phyloP scores from a whole-genome alignment of 1,140 invertebrate genomes.

The Plutomurus gul region DNA sequence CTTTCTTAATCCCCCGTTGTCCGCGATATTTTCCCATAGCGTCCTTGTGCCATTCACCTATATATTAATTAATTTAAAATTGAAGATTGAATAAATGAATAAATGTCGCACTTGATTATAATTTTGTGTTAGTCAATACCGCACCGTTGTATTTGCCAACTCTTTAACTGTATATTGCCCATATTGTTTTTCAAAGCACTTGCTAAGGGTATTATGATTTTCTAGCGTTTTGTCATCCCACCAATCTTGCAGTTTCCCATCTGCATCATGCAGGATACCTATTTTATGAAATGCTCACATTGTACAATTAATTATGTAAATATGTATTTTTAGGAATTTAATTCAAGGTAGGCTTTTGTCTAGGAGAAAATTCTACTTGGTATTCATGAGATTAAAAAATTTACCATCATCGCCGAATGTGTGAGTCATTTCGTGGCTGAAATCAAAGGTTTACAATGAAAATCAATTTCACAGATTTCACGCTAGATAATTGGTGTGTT shows the following conservation, averaged over 20 bases:
- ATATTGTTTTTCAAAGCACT: constrained; percentile 32
- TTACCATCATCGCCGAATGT: no score
- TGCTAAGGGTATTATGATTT: not conserved
- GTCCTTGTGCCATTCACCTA: constrained; percentile 19
- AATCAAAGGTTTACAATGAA: no score
- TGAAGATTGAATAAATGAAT: no score
- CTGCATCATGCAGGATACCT: constrained; percentile 1
- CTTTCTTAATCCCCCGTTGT: constrained; percentile 84
- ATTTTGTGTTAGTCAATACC: not conserved
- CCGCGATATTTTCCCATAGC: constrained; percentile 62
- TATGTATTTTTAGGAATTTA: not conserved
- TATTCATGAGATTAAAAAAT: no score
- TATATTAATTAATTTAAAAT: no score
- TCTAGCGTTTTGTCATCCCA: constrained; percentile 20
- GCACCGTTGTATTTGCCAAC: not conserved
- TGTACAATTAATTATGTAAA: no score
- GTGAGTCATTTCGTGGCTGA: no score
- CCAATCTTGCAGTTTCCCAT: constrained; percentile 28
- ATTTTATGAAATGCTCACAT: not conserved
- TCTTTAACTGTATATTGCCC: not conserved
- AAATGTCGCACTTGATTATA: not conserved
- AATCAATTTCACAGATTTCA: no score
- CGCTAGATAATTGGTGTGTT: no score
- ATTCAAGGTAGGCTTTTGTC: no score
- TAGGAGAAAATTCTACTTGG: no score